These are phyloP conservation scores for Phalanger gymnotis DNA, from an alignment of 2,797 vertebrate species.

Conservation along the genomic window DNA sequence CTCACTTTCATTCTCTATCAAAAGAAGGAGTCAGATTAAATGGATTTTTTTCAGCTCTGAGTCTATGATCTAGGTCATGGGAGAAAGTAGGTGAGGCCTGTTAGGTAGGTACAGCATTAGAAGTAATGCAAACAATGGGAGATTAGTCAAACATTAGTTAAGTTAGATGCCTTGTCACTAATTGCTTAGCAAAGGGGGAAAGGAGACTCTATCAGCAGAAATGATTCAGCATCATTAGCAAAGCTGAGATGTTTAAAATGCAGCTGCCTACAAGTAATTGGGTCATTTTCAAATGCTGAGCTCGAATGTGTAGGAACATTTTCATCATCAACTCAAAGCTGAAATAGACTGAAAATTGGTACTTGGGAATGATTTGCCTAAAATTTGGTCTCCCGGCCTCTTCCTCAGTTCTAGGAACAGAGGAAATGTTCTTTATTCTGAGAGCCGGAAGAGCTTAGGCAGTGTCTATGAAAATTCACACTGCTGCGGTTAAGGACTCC, in stretches of 20 bases:
- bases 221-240: background rate
- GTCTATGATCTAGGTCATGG: background rate
- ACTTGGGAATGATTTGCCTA: background rate
- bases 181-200: slow-evolving; percentile 2
- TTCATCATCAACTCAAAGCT: background rate
- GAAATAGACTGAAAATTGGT: background rate
- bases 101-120: background rate
- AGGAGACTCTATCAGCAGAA: background rate
- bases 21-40: background rate
- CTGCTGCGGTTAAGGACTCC: background rate
- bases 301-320: background rate
- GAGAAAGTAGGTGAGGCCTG: background rate
- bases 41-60: background rate
- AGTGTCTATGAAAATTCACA: background rate
- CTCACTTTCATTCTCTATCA: background rate
- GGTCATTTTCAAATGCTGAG: background rate
- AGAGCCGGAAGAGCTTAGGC: background rate
- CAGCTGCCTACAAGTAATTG: slow-evolving; percentile 5
- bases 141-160: background rate
- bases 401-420: background rate
- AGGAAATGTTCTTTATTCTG: slow-evolving; percentile 16
- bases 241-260: slow-evolving; percentile 28
- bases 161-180: background rate
- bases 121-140: background rate
- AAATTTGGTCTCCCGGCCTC: background rate